Evolutionary conservation across 2,113 vertebrate genomes (phyloP), one percentile per base, ranked within the genome.

Genomic region (Protomyctophum bolini): DNA sequence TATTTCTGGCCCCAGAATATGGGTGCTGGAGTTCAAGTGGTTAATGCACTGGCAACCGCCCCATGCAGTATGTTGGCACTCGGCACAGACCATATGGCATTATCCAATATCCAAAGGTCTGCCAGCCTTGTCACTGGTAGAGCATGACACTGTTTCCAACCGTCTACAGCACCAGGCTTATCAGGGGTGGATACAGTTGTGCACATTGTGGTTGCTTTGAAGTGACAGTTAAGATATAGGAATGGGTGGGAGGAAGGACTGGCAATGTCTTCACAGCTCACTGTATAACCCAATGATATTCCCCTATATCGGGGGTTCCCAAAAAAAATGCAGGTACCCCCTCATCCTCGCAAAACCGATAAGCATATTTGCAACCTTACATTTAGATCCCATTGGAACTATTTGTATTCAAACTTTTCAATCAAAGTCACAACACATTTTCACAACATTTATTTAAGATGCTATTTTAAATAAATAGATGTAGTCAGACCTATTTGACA

Each of bases 121-220:
- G 50, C 45, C 46, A 58, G 62, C 67, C 54, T 14, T 68, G 63
- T 75, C 64, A 58, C 66, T 73, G 21, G 29, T 46, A 64, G 45
- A 58, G 64, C 8, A 2, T 3, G 71, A 63, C 46, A 57, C 15
- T 68, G 6, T 81, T 84, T 81, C 71, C 48, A 10, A 10, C 5
- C 66, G n/a, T 28, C 14, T 48, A 49, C 70, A 49, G 28, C 10
- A 54, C 6, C 12, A 12, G n/a, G 64, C 54, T 83, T 80, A 87
- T 67, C 81, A 78, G 61, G 21, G 58, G 55, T 14, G 66, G 66
- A 79, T 12, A 74, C 60, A 79, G 46, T 81, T 33, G 21, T 21
- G 2, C 45, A 21, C 57, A 4, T 11, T 55, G 28, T 54, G 9
- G 21, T 56, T 66, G 15, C 63, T 67, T 62, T 45, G 21, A 7